These are phyloP conservation scores for Xenopus laevis DNA, from an alignment of 2,113 vertebrate species.

Conservation along the genomic window DNA sequence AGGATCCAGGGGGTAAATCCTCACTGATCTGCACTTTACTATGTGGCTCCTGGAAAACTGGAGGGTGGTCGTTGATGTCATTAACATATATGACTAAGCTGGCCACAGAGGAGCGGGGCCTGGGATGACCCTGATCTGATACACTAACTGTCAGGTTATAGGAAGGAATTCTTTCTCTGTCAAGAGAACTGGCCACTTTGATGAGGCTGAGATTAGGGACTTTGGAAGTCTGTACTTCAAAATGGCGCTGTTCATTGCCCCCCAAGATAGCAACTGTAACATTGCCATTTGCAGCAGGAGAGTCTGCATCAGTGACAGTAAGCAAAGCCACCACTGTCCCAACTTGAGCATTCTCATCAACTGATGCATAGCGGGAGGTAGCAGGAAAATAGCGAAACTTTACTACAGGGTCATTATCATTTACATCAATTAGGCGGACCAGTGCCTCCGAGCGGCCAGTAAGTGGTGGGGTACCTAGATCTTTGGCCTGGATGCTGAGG, in stretches of 20 bases:
- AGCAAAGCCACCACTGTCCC: conserved; percentile 92
- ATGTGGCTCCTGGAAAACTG: conserved; percentile 80
- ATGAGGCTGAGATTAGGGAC: conserved; percentile 96
- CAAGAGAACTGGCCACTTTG: conserved; percentile 90
- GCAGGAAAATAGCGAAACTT: conserved; percentile 91
- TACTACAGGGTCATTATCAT: conserved; percentile 92
- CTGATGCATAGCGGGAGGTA: conserved; percentile 89
- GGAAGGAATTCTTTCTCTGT: conserved; percentile 89
- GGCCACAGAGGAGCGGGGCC: conserved; percentile 85
- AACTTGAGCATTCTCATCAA: conserved; percentile 91
- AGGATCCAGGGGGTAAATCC: conserved; percentile 88
- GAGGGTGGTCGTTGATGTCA: conserved; percentile 94
- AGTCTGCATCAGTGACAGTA: conserved; percentile 92
- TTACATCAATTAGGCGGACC: conserved; percentile 86
- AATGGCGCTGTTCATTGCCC: conserved; percentile 93
- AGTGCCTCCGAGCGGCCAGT: conserved; percentile 84
- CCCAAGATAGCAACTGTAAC: conserved; percentile 91
- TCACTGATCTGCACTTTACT: conserved; percentile 89
- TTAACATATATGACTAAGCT: conserved; percentile 95
- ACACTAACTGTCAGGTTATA: conserved; percentile 96
- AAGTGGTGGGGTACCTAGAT: conserved; percentile 82
- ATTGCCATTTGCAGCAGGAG: conserved; percentile 87
- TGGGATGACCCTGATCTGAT: conserved; percentile 77
- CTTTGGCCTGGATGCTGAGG: conserved; percentile 82
- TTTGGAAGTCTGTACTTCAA: conserved; percentile 90